These are phyloP conservation scores for Lithophane leautieri DNA, from an alignment of 2,888 invertebrate genomes.

Conservation along the genomic window DNA sequence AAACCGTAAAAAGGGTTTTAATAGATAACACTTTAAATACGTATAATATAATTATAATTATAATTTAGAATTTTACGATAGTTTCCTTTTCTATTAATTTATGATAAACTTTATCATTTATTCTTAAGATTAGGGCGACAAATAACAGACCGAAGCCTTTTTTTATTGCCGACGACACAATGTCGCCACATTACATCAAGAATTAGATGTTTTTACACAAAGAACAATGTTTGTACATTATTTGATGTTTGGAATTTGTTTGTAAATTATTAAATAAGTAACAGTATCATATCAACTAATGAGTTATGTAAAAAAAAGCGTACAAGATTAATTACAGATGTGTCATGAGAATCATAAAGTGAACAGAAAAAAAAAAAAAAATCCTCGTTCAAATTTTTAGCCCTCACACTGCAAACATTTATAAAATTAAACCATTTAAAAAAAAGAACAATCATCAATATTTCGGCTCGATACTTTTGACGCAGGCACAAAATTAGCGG, in stretches of 20 bases:
- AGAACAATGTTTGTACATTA: neutral
- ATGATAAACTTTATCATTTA: too few relatives aligned
- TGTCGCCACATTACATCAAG: neutral
- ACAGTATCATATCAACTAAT: neutral
- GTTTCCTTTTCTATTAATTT: too few relatives aligned
- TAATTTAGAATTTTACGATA: too few relatives aligned
- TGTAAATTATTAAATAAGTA: too few relatives aligned
- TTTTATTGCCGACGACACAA: too few relatives aligned
- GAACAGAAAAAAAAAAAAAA: neutral
- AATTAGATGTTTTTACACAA: neutral
- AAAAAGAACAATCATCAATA: constrained; percentile 12
- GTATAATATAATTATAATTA: too few relatives aligned
- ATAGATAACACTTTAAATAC: too few relatives aligned
- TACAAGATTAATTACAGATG: neutral
- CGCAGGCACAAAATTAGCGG: constrained; percentile 8
- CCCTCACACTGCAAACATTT: neutral
- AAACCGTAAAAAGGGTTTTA: too few relatives aligned
- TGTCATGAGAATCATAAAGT: neutral
- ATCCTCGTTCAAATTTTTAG: neutral
- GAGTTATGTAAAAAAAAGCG: neutral
- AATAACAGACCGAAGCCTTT: too few relatives aligned
- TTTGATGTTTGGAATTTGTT: too few relatives aligned
- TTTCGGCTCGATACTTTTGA: constrained; percentile 13
- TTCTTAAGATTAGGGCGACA: too few relatives aligned
- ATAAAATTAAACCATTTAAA: neutral